Conservation (phyloP, 2,113 vertebrate species). For the Paratilapia polleni region DNA sequence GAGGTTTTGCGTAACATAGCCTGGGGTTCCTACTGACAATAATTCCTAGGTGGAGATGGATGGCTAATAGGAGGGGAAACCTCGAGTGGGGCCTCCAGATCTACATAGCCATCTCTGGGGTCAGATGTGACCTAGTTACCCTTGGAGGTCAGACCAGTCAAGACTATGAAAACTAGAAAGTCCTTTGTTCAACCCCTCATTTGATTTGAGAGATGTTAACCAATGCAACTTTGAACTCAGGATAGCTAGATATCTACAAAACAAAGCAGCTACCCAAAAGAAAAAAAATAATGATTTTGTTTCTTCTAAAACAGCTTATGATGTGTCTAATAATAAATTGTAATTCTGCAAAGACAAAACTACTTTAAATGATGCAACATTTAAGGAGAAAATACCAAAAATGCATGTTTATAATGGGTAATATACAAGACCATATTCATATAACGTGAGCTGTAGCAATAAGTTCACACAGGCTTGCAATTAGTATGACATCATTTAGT, state of each 20-base stretch:
- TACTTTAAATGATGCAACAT: neutral
- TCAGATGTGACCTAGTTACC: constrained; percentile 49
- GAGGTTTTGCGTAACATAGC: constrained; percentile 59
- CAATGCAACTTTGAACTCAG: neutral
- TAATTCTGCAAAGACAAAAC: neutral
- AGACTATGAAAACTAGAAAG: neutral
- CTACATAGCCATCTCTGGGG: constrained; percentile 8
- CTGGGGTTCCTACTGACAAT: constrained; percentile 70
- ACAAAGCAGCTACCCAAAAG: no score
- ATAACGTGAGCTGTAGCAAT: neutral
- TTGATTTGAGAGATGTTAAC: constrained; percentile 8
- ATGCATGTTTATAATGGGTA: neutral
- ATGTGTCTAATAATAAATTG: neutral
- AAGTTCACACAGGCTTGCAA: neutral
- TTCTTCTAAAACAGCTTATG: neutral
- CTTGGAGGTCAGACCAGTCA: constrained; percentile 30
- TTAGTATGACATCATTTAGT: neutral
- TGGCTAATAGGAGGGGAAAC: constrained; percentile 60
- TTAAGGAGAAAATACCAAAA: neutral
- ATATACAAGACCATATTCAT: neutral
- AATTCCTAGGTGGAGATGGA: constrained; percentile 78
- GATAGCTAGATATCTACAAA: neutral
- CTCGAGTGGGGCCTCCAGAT: constrained; percentile 55
- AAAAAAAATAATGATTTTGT: neutral
- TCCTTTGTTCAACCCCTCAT: neutral